Percentiles rank a stretch among this genome's conserved stretches.
phyloP scores from a whole-genome alignment of 2,113 vertebrate genomes.

The Gorsachius goisagi region DNA sequence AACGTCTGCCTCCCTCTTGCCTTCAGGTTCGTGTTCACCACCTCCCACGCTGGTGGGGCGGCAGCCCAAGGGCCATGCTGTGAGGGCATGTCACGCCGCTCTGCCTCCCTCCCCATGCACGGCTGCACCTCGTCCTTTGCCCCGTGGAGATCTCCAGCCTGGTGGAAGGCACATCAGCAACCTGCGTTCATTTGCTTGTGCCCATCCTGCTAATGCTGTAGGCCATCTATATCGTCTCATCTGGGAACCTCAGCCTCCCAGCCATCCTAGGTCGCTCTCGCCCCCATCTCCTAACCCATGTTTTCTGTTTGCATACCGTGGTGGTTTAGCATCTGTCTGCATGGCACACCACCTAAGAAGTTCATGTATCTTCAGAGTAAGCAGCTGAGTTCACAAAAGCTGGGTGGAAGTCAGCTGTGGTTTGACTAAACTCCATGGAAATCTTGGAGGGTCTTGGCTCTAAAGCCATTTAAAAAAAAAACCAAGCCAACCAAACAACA shows the following conservation, averaged over 20 bases:
- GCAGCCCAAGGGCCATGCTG: neutral
- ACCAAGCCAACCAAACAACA: neutral
- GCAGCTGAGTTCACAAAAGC: neutral
- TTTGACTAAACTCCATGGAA: neutral
- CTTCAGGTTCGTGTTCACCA: neutral
- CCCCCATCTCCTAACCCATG: neutral
- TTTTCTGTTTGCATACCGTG: neutral
- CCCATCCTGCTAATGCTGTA: neutral
- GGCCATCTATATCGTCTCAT: neutral
- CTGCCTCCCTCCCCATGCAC: rapidly evolving
- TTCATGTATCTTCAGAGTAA: neutral
- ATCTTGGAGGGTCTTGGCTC: neutral
- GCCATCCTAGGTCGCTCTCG: rapidly evolving
- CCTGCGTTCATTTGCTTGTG: neutral
- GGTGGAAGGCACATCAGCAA: neutral
- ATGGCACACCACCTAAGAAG: neutral
- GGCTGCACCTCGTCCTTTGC: neutral
- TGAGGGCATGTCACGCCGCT: rapidly evolving
- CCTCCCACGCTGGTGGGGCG: neutral
- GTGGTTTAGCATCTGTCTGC: neutral
- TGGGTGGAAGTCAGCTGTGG: neutral
- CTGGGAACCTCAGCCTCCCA: neutral
- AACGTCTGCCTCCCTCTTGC: neutral
- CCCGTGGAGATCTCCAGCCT: neutral
- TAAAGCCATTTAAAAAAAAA: neutral